phyloP scores from a whole-genome alignment of 2,113 vertebrate species.

The Amphiprion ocellaris region DNA sequence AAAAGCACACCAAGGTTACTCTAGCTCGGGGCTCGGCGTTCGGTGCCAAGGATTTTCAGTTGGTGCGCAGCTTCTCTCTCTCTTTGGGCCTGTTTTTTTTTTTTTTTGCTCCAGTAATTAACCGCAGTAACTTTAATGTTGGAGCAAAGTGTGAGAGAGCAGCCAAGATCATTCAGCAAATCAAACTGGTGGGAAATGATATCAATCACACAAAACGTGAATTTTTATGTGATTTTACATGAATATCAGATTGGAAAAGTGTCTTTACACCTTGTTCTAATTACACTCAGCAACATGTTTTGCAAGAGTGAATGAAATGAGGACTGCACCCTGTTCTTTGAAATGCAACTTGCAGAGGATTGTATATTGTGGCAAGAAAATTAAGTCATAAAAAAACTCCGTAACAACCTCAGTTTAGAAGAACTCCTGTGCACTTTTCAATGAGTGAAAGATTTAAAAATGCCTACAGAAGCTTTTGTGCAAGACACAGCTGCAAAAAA shows the following conservation, averaged over 20 bases:
- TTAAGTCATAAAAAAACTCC: not conserved
- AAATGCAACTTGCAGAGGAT: not conserved
- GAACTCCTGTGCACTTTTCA: too few species aligned
- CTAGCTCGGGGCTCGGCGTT: conserved; percentile 40
- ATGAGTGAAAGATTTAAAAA: too few species aligned
- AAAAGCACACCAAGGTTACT: conserved; percentile 47
- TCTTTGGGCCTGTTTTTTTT: conserved; percentile 1
- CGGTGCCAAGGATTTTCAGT: conserved; percentile 53
- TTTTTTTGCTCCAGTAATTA: conserved; percentile 21
- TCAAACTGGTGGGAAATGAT: not conserved
- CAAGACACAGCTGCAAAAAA: too few species aligned
- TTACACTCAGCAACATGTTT: not conserved
- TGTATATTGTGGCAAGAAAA: not conserved
- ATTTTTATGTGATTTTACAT: not conserved
- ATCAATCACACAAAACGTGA: not conserved
- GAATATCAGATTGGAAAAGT: not conserved
- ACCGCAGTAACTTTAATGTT: conserved; percentile 30
- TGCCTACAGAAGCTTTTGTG: too few species aligned
- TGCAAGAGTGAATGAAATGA: not conserved
- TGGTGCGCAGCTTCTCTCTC: conserved; percentile 25
- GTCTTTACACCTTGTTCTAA: not conserved
- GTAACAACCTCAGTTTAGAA: too few species aligned
- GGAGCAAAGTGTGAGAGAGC: conserved; percentile 29
- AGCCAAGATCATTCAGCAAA: not conserved
- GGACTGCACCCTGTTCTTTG: not conserved